These are phyloP conservation scores for Remorina albescens DNA, from an alignment of 2,797 vertebrate genomes.

Conservation along the genomic window DNA sequence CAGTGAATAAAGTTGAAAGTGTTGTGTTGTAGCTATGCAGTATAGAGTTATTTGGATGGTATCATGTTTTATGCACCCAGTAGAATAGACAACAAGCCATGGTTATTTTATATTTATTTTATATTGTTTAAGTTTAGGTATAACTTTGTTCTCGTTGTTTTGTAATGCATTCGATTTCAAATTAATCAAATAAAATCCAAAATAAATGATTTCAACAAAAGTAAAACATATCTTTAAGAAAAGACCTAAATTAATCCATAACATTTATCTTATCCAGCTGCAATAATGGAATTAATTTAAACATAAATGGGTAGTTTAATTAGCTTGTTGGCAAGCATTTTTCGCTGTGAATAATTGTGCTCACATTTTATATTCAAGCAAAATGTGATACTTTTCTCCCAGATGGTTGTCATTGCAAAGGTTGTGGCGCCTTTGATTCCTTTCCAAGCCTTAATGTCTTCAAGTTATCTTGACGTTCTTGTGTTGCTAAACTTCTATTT, in stretches of 20 bases:
- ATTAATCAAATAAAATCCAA: no score
- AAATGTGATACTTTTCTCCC: not conserved
- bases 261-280: not conserved
- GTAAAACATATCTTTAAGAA: not conserved
- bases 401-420: constrained; percentile 20
- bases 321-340: not conserved
- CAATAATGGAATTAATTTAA: constrained; percentile 4
- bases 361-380: constrained; percentile 8
- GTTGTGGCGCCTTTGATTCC: constrained; percentile 17
- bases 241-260: not conserved
- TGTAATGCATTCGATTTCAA: constrained; percentile 10
- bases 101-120: constrained; percentile 41
- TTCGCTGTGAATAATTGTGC: not conserved
- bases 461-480: constrained; percentile 6
- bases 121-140: constrained; percentile 8
- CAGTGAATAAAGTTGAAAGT: constrained; percentile 77
- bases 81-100: constrained; percentile 34
- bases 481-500: constrained; percentile 8
- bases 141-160: constrained; percentile 34
- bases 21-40: constrained; percentile 62
- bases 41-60: constrained; percentile 53
- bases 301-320: not conserved
- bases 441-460: constrained; percentile 14
- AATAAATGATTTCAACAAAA: not conserved
- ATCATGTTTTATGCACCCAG: constrained; percentile 32